Conservation (phyloP, 2,888 invertebrate species). For the Nomada hirtipes region DNA sequence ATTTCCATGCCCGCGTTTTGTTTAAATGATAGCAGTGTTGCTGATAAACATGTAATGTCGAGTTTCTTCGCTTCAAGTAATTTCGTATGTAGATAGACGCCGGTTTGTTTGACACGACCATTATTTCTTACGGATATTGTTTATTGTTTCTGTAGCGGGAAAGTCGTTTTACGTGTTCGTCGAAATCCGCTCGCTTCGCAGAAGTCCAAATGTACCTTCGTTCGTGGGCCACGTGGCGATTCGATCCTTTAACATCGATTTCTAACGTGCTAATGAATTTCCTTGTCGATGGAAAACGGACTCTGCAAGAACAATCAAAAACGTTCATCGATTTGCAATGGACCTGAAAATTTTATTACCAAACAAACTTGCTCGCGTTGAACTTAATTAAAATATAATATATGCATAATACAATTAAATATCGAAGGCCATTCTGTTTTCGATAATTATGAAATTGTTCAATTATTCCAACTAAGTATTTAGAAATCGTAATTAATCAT, state of each 20-base stretch:
- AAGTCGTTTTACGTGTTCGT: constrained; percentile 69
- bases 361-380: too few species aligned
- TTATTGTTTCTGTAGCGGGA: constrained; percentile 66
- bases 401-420: neutral
- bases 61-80: constrained; percentile 5
- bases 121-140: constrained; percentile 52
- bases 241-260: constrained; percentile 35
- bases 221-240: constrained; percentile 52
- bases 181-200: constrained; percentile 63
- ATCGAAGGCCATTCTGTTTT: too few species aligned
- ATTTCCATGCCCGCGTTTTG: constrained; percentile 3
- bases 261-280: neutral
- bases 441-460: too few species aligned
- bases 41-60: neutral
- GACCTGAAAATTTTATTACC: too few species aligned
- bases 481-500: too few species aligned
- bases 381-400: neutral
- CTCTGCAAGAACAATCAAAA: neutral
- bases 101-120: constrained; percentile 52
- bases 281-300: constrained; percentile 17
- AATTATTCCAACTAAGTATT: too few species aligned
- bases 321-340: too few species aligned
- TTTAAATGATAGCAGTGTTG: neutral
- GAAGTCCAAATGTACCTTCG: constrained; percentile 68
- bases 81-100: constrained; percentile 18